A percentile compares a stretch with the other conserved stretches of the same genome.
These are phyloP conservation scores for Semicossyphus pulcher DNA, from an alignment of 2,113 vertebrate genomes.

Conservation along the genomic window DNA sequence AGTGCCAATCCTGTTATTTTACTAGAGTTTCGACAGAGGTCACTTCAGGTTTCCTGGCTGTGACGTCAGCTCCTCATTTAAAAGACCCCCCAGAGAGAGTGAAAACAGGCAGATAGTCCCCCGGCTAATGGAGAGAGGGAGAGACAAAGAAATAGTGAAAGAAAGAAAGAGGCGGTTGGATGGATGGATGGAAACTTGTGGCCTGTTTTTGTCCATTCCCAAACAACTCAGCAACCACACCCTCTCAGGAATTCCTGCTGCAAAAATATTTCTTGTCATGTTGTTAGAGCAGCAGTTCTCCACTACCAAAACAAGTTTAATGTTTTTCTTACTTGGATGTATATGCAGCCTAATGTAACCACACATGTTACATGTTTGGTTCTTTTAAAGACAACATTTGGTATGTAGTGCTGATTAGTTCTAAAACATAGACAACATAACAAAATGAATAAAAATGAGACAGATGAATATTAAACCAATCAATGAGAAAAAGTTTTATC, in stretches of 20 bases:
- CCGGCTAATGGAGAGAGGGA: constrained; percentile 23
- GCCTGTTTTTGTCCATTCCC: constrained; percentile 70
- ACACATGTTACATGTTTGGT: not conserved
- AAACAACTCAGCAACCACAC: constrained; percentile 74
- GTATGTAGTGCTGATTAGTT: not conserved
- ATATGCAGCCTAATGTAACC: not conserved
- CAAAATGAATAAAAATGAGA: not conserved
- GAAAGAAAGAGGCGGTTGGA: constrained; percentile 18
- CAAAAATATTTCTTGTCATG: constrained; percentile 62
- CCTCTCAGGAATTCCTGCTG: constrained; percentile 77
- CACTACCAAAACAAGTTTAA: constrained; percentile 3
- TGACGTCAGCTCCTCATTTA: constrained; percentile 53
- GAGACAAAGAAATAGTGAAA: constrained; percentile 32
- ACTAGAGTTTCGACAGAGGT: constrained; percentile 45
- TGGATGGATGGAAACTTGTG: constrained; percentile 67
- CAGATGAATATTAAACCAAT: not conserved
- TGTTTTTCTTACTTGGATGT: constrained; percentile 1
- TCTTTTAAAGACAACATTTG: not conserved
- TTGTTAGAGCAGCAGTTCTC: constrained; percentile 51
- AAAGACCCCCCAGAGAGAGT: constrained; percentile 45
- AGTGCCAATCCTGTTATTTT: constrained; percentile 54
- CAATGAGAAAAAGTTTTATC: not conserved
- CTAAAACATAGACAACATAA: not conserved
- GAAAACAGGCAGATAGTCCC: constrained; percentile 51
- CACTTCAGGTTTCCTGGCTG: constrained; percentile 50